Evolutionary conservation across 2,888 invertebrate species (phyloP), one percentile per base, ranked within the genome.

Genomic region (Cephus sareptanus): DNA sequence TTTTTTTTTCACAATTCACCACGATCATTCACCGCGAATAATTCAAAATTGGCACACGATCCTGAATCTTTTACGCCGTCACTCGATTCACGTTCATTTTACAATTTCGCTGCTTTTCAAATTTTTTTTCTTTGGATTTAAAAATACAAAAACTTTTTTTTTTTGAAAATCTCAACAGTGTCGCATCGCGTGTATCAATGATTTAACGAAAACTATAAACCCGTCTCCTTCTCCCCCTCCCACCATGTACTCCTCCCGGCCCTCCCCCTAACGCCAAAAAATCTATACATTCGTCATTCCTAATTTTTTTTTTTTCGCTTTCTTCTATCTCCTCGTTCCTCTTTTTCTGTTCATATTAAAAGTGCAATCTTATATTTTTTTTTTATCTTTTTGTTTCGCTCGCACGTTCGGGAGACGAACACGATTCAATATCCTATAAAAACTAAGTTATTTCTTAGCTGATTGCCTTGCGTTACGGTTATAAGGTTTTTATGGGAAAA

Each of bases 381-480:
- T 76, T 68, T 74, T 30, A 33, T 74, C 34, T 69, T 56, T 30
- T 34, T 76, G 30, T 69, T 69, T 71, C 35, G 34, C 34, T 69
- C 34, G 69, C 35, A n/a, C 78, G 81, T 81, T 82, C 75, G 83
- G 83, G 79, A 83, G 86, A 84, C 86, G 85, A 87, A 85, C 88
- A 88, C 88, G 88, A 87, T 86, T 85, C 87, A 90, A 91, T 91
- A 91, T 90, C 84, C 91, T 91, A 91, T 91, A 91, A 91, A 91
- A 91, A 91, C 90, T 91, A 91, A 91, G 90, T 91, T 91, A 89
- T 89, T 88, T 90, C 87, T 90, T 90, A 90, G 90, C 90, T 90
- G 91, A 91, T 91, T 91, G 91, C 91, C 91, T 90, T 90, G 90
- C 91, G 89, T 91, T 91, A 90, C 88, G 87, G 85, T 91, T 87